Conservation (phyloP, 35 echinoderm and acorn worm genomes). For the Diadema setosum region DNA sequence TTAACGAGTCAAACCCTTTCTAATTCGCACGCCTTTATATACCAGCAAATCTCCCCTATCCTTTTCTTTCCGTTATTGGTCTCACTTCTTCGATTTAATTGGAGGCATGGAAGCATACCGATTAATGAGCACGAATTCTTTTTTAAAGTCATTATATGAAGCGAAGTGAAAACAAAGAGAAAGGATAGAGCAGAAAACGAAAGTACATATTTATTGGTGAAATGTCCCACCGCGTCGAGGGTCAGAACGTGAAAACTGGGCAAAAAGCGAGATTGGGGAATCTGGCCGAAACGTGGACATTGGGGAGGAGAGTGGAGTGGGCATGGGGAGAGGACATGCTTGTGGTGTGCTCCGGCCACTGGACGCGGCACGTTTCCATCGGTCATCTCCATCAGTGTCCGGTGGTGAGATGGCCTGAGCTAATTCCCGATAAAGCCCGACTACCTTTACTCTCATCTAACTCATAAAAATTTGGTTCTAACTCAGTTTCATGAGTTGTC, state of each 20-base stretch:
- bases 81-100: neutral
- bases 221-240: neutral
- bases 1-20: no score
- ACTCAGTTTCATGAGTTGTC: no score
- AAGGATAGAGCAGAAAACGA: neutral
- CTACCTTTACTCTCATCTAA: no score
- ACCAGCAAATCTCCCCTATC: neutral
- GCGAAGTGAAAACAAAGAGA: neutral
- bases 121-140: constrained; percentile 11
- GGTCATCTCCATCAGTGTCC: neutral
- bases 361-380: neutral
- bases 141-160: neutral
- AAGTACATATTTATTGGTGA: neutral
- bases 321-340: neutral
- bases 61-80: neutral
- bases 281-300: neutral
- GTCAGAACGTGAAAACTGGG: neutral
- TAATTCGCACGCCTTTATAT: no score
- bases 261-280: neutral
- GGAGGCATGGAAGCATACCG: neutral
- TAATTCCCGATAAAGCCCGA: no score
- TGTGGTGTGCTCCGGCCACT: neutral
- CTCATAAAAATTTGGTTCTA: no score
- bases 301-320: neutral
- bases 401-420: neutral